Evolutionary conservation across 2,113 vertebrate genomes (phyloP).

Genomic region (Cervus canadensis): DNA sequence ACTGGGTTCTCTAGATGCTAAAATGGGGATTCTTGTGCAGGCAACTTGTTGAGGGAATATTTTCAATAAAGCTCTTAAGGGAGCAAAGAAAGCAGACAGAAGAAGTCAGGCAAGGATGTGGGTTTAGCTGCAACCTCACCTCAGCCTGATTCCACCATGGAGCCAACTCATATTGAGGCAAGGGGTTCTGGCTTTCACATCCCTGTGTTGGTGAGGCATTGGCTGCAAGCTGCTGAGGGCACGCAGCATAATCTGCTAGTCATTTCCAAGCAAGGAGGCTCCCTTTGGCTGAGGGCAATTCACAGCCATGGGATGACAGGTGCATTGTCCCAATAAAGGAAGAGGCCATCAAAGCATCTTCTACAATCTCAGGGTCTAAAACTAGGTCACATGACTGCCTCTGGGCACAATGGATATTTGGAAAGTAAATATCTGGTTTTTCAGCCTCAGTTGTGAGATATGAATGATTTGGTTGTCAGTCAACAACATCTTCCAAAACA

Average conservation of each 20-base stretch:
- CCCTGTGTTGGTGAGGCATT: neutral
- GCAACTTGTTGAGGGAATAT: neutral
- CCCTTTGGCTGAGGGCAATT: neutral
- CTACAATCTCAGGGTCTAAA: neutral
- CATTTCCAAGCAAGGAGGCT: neutral
- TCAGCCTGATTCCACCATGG: neutral
- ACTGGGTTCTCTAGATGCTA: neutral
- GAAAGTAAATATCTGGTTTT: neutral
- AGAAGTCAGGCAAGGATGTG: neutral
- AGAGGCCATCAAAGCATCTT: neutral
- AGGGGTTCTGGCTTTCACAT: neutral
- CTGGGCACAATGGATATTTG: neutral
- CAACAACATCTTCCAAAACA: neutral
- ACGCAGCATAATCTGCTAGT: neutral
- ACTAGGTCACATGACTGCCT: neutral
- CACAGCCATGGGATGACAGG: neutral
- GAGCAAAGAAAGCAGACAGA: neutral
- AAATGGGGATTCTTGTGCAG: neutral
- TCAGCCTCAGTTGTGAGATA: neutral
- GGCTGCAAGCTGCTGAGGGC: neutral
- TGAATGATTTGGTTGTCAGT: neutral
- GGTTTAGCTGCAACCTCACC: neutral
- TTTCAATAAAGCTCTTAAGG: neutral
- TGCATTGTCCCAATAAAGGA: neutral
- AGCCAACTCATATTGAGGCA: neutral